These are phyloP conservation scores for Leptopilina drosophilae DNA, from an alignment of 2,888 invertebrate genomes.

Conservation along the genomic window DNA sequence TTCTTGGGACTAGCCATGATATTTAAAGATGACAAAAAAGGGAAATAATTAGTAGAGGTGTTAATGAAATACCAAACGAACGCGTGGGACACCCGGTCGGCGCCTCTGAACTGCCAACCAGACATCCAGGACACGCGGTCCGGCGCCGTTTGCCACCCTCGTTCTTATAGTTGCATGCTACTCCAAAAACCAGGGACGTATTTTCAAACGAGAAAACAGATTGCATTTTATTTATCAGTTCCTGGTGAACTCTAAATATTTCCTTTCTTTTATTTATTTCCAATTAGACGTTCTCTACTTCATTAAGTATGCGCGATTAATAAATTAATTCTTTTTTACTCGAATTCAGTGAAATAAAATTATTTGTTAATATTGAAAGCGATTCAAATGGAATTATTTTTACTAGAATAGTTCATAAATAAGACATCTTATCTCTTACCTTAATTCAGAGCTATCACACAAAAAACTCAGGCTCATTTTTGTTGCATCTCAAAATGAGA, in stretches of 20 bases:
- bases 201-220: slow-evolving; percentile 13
- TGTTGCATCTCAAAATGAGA: too few species aligned
- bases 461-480: too few species aligned
- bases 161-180: slow-evolving; percentile 57
- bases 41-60: slow-evolving; percentile 77
- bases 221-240: slow-evolving; percentile 1
- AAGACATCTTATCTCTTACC: too few species aligned
- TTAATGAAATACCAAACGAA: slow-evolving; percentile 77
- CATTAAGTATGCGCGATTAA: too few species aligned
- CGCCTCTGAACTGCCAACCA: slow-evolving; percentile 76
- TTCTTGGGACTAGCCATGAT: slow-evolving; percentile 30
- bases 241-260: neutral
- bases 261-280: neutral
- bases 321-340: too few species aligned
- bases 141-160: slow-evolving; percentile 72
- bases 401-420: too few species aligned
- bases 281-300: too few species aligned
- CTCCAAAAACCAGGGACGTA: slow-evolving; percentile 37
- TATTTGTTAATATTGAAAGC: too few species aligned
- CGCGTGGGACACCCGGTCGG: slow-evolving; percentile 75
- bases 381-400: too few species aligned
- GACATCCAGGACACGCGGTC: slow-evolving; percentile 75
- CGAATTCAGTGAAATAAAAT: too few species aligned
- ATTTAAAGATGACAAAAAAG: slow-evolving; percentile 62
- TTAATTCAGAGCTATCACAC: too few species aligned